phyloP scores from a whole-genome alignment of 2,888 invertebrate genomes.

The Noctua fimbriata region DNA sequence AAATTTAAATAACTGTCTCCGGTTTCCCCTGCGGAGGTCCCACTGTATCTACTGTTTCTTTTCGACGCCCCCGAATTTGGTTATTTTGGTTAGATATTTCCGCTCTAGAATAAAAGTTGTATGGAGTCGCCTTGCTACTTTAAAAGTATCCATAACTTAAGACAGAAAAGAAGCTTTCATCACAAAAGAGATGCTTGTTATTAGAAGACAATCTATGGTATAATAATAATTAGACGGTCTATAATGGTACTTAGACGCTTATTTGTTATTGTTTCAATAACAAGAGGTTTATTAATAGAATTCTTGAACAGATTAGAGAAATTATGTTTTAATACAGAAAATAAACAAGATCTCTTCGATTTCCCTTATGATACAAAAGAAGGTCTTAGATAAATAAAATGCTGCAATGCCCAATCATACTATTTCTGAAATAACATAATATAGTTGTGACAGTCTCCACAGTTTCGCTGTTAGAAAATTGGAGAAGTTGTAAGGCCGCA shows the following conservation, averaged over 20 bases:
- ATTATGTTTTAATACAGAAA: constrained; percentile 1
- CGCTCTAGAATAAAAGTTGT: constrained; percentile 72
- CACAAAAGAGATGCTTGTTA: neutral
- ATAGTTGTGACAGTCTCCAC: constrained; percentile 69
- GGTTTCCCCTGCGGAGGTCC: constrained; percentile 87
- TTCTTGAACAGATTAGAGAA: neutral
- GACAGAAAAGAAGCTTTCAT: neutral
- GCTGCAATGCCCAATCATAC: neutral
- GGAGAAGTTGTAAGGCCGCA: constrained; percentile 88
- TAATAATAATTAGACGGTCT: neutral
- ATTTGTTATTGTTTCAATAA: neutral
- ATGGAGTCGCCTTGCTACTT: constrained; percentile 70
- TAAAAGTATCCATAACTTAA: constrained; percentile 11
- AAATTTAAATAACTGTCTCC: constrained; percentile 91
- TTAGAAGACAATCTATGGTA: neutral
- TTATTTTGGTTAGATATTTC: constrained; percentile 87
- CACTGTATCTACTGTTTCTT: constrained; percentile 86
- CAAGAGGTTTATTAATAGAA: neutral
- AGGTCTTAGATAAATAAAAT: constrained; percentile 30
- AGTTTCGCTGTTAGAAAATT: constrained; percentile 80
- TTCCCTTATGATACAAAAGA: constrained; percentile 13
- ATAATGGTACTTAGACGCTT: neutral
- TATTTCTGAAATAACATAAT: neutral
- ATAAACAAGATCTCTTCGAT: constrained; percentile 8
- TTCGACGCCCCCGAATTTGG: constrained; percentile 87